Percentiles rank a stretch among this genome's conserved stretches.
Conservation (phyloP, 2,113 vertebrate species). For the Sitta europaea region DNA sequence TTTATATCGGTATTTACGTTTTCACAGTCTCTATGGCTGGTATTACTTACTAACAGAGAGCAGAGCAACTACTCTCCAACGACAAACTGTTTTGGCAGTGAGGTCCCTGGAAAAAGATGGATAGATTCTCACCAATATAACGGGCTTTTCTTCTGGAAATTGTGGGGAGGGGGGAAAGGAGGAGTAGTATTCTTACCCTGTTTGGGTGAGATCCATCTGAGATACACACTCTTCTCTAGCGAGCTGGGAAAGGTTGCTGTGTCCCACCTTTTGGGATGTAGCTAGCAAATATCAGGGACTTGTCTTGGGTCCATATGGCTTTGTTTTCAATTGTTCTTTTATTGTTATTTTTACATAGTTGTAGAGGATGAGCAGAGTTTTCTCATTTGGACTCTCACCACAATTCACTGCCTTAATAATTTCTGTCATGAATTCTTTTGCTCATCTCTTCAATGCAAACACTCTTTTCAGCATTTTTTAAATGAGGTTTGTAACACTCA, state of each 20-base stretch:
- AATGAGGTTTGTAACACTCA: neutral
- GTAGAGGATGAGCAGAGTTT: neutral
- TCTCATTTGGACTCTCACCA: neutral
- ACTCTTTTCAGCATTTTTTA: neutral
- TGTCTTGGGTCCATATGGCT: neutral
- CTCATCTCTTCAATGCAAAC: neutral
- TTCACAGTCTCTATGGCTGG: neutral
- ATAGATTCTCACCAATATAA: neutral
- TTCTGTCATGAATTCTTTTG: neutral
- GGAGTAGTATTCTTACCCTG: neutral
- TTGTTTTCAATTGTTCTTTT: neutral
- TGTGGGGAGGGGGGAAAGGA: fast-evolving
- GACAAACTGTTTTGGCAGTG: neutral
- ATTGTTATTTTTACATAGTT: neutral
- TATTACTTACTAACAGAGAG: neutral
- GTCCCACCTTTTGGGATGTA: neutral
- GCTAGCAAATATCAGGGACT: neutral
- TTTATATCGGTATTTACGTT: neutral
- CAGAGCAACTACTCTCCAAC: neutral
- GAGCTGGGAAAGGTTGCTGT: neutral
- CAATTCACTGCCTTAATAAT: neutral
- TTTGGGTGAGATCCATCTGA: neutral
- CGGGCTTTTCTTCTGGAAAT: fast-evolving
- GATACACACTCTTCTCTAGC: neutral
- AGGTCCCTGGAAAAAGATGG: neutral